Percentiles rank a stretch among this genome's conserved stretches.
Conservation (phyloP, 2,113 vertebrate genomes). For the Plestiodon gilberti region DNA sequence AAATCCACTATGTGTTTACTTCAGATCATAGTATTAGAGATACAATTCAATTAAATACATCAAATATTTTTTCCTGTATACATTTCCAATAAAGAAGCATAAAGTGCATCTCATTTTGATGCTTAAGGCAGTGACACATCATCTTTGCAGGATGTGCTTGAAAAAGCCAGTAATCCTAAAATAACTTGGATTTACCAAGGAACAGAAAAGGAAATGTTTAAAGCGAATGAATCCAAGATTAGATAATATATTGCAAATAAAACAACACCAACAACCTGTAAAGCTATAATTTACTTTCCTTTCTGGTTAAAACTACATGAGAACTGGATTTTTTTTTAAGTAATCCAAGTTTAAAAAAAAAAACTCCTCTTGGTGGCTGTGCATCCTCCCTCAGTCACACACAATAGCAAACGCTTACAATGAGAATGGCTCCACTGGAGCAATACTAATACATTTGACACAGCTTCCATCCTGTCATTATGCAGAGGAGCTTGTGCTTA, state of each 20-base stretch:
- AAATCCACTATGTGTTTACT: not conserved
- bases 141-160: not conserved
- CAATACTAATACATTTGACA: constrained; percentile 92
- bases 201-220: constrained; percentile 16
- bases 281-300: constrained; percentile 58
- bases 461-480: constrained; percentile 83
- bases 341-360: constrained; percentile 68
- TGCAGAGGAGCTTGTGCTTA: constrained; percentile 81
- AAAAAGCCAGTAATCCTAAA: constrained; percentile 2
- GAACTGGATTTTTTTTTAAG: constrained; percentile 55
- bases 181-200: not conserved
- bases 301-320: constrained; percentile 62
- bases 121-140: constrained; percentile 13
- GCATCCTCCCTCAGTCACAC: constrained; percentile 84
- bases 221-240: constrained; percentile 34
- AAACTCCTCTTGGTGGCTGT: constrained; percentile 82
- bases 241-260: constrained; percentile 32
- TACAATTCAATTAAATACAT: not conserved
- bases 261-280: constrained; percentile 31
- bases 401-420: constrained; percentile 88
- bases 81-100: constrained; percentile 13
- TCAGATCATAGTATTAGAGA: not conserved
- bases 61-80: not conserved
- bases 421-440: constrained; percentile 91
- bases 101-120: constrained; percentile 5